A percentile compares a stretch with the other conserved stretches of the same genome.
phyloP scores from a whole-genome alignment of 2,888 invertebrate species.

The Adelphocoris suturalis region DNA sequence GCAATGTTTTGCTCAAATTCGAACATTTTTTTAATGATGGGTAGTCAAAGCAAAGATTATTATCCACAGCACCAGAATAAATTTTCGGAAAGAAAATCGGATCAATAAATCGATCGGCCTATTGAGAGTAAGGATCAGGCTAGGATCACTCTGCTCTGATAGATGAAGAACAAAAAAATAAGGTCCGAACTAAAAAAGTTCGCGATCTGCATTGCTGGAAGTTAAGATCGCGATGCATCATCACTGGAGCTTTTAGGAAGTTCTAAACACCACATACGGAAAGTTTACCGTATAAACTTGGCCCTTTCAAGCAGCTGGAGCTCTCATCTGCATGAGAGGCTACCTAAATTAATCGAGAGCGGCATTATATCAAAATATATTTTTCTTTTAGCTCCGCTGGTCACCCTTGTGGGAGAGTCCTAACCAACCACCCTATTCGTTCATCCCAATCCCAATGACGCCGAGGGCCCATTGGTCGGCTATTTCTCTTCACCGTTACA shows the following conservation, averaged over 20 bases:
- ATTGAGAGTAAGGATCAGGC: too few relatives aligned
- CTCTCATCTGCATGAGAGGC: not conserved
- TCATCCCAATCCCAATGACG: conserved; percentile 7
- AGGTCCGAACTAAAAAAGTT: too few relatives aligned
- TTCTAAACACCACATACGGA: not conserved
- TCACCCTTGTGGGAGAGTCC: not conserved
- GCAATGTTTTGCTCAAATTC: too few relatives aligned
- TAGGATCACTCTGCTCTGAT: too few relatives aligned
- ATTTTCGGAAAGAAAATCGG: too few relatives aligned
- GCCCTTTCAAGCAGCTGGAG: not conserved
- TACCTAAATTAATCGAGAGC: conserved; percentile 12
- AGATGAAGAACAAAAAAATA: too few relatives aligned
- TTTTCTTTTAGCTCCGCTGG: not conserved
- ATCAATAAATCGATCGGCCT: too few relatives aligned
- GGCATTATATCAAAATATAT: conserved; percentile 1
- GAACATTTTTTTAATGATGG: too few relatives aligned
- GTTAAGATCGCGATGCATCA: not conserved
- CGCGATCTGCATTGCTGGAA: too few relatives aligned
- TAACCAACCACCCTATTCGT: not conserved
- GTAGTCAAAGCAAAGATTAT: too few relatives aligned
- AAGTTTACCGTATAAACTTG: not conserved
- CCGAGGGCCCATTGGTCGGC: not conserved
- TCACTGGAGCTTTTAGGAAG: not conserved
- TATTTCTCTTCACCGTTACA: conserved; percentile 7
- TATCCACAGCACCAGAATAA: too few relatives aligned